Base-by-base conservation (phyloP, 1,140 invertebrate genomes). In the Nymphalis io region DNA sequence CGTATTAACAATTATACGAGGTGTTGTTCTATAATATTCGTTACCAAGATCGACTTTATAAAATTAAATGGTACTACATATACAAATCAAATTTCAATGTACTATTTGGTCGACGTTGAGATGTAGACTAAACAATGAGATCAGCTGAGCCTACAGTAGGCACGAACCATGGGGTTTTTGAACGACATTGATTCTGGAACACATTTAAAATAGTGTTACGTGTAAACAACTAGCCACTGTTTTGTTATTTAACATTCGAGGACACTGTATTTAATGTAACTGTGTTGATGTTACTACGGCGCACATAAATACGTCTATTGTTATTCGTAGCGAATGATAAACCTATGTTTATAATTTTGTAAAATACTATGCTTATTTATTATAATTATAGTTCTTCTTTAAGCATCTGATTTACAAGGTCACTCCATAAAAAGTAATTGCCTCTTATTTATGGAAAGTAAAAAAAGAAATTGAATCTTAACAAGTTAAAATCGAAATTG, bases 61-160 rank as follows among this genome's bases (percentile, higher is more conserved):
- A 55, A 55, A 23, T 55, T 55, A 51, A 18, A 18, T 27, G 33
- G 27, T 6, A 59, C 0, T 39, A 40, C 23, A n/a, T 39, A 59
- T 13, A 39, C 11, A 39, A 18, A 38, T 53, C 53, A 48, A 77
- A 81, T 84, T 73, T 74, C 76, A 79, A 75, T 75, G 74, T 81
- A 85, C 80, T 77, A 81, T 84, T 82, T 80, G 68, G 70, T 68
- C 78, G 75, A 66, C 78, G 77, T 68, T 73, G 66, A 68, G 48
- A 42, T 61, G 84, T 87, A 90, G 88, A 90, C 88, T 90, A 90
- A 90, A 90, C 88, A 90, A 87, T 90, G 88, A 90, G 87, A 89
- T 90, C 88, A 90, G 82, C 80, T 80, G 81, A 70, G 69, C 75
- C 64, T 77, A 82, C 74, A 72, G 77, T 73, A 78, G 83, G 60